phyloP scores from a whole-genome alignment of 2,113 vertebrate genomes.

The Hemibagrus wyckioides region DNA sequence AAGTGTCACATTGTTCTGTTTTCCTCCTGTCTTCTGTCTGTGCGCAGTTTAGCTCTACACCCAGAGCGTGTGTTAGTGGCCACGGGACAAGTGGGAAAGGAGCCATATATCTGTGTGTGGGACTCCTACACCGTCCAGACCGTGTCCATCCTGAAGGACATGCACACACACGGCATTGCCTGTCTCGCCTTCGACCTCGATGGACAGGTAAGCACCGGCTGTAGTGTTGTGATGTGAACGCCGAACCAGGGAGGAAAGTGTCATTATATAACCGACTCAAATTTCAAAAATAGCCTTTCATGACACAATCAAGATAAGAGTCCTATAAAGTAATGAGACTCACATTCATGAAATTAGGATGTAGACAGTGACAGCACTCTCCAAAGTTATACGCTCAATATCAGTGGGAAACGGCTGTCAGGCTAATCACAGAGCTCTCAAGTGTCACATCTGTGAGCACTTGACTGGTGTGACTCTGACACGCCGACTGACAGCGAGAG shows the following conservation, averaged over 20 bases:
- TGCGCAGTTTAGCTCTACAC: slow-evolving; percentile 90
- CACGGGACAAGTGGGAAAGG: slow-evolving; percentile 97
- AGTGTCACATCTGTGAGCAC: slow-evolving; percentile 60
- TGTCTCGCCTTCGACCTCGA: slow-evolving; percentile 96
- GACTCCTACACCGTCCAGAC: slow-evolving; percentile 96
- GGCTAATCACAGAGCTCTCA: slow-evolving; percentile 45
- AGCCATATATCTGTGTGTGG: slow-evolving; percentile 96
- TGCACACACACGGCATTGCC: slow-evolving; percentile 93
- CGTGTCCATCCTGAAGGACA: slow-evolving; percentile 90
- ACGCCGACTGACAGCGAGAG: slow-evolving; percentile 50
- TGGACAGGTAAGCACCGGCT: slow-evolving; percentile 83
- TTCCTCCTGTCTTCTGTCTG: slow-evolving; percentile 15
- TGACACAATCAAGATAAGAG: background rate
- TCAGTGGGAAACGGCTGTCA: slow-evolving; percentile 29
- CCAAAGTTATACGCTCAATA: background rate
- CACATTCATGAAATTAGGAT: background rate
- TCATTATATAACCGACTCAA: background rate
- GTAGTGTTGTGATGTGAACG: background rate
- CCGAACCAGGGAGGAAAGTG: background rate
- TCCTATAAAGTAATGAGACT: background rate
- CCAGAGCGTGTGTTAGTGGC: slow-evolving; percentile 94
- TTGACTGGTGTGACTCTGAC: slow-evolving; percentile 50
- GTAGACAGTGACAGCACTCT: background rate
- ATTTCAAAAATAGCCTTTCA: slow-evolving; percentile 10
- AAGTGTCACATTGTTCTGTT: background rate